Evolutionary conservation across 2,888 invertebrate species (phyloP).

Genomic region (Alcis repandata): DNA sequence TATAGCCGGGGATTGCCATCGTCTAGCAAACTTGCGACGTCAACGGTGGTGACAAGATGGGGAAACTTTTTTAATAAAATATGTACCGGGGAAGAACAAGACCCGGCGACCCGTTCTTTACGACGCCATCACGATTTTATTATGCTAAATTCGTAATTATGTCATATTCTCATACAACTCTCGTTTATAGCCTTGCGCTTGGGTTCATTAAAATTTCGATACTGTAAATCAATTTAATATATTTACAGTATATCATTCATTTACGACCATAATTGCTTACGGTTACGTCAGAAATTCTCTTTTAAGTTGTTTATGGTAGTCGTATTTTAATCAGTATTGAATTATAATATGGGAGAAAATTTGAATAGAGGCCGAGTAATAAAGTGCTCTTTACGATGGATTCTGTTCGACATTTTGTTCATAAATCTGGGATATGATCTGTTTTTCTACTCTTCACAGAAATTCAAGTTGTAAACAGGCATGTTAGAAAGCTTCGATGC

Average conservation of each 20-base stretch:
- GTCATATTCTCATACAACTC: conserved; percentile 40
- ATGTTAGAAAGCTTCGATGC: conserved; percentile 31
- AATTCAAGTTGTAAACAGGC: conserved; percentile 54
- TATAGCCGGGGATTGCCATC: conserved; percentile 66
- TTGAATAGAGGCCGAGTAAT: conserved; percentile 62
- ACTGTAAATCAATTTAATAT: conserved; percentile 54
- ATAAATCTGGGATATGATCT: conserved; percentile 73
- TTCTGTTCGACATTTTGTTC: conserved; percentile 74
- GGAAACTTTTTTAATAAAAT: conserved; percentile 80
- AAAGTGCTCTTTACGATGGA: conserved; percentile 75
- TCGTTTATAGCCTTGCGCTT: conserved; percentile 45
- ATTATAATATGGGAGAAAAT: conserved; percentile 63
- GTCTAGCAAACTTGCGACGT: conserved; percentile 57
- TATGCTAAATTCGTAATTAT: conserved; percentile 57
- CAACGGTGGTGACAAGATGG: conserved; percentile 67
- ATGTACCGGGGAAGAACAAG: conserved; percentile 57
- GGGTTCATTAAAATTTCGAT: conserved; percentile 45
- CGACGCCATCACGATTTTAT: conserved; percentile 62
- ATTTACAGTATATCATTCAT: conserved; percentile 57
- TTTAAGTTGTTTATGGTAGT: conserved; percentile 62
- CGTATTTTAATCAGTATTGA: conserved; percentile 72
- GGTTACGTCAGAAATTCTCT: conserved; percentile 63
- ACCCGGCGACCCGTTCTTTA: conserved; percentile 55
- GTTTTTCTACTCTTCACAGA: conserved; percentile 65
- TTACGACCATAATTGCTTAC: conserved; percentile 62